Evolutionary conservation across 2,888 invertebrate genomes (phyloP), one percentile per base, ranked within the genome.

Genomic region (Tipula lateralis): DNA sequence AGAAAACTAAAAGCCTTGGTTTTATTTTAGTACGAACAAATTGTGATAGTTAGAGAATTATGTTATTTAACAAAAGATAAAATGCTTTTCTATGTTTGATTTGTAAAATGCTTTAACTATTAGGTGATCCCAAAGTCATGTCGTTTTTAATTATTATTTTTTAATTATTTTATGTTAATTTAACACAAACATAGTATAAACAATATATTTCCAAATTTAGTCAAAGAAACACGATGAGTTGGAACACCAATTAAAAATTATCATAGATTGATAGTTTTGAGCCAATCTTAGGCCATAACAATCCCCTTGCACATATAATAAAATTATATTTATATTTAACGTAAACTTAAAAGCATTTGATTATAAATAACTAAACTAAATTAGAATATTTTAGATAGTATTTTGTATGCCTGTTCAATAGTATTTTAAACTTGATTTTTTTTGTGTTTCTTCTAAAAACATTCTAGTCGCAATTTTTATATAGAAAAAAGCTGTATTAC

Each of bases 1-100:
- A 91, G 24, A 29, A 81, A 19, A 66, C 3, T 6, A 1, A 34
- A n/a, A 39, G 39, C 39, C n/a, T 24, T 24, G 9, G n/a, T 44
- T 44, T 44, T 39, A 24, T 24, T 66, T 66, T 66, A 66, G 9
- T n/a, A n/a, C 66, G 13, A 66, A 66, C 66, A 66, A 66, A 66
- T 66, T 66, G 66, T 66, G 66, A 66, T 66, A 66, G 66, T 39
- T 39, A 66, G 66, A 66, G 13, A 24, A 44, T 44, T 44, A 44
- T 44, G 44, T 44, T 44, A 16, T 44, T 44, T 44, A 44, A 44
- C 44, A 19, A 66, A 66, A 24, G 24, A 24, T 24, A 66, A 24
- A 7, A 50, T 7, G 66, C 24, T 66, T 66, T 66, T 24, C 66
- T 9, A 66, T 24, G 66, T 66, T 66, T 24, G 24, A 66, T 66